Evolutionary conservation across 2,888 invertebrate genomes (phyloP), one percentile per base, ranked within the genome.

Genomic region (Auanema freiburgensis): DNA sequence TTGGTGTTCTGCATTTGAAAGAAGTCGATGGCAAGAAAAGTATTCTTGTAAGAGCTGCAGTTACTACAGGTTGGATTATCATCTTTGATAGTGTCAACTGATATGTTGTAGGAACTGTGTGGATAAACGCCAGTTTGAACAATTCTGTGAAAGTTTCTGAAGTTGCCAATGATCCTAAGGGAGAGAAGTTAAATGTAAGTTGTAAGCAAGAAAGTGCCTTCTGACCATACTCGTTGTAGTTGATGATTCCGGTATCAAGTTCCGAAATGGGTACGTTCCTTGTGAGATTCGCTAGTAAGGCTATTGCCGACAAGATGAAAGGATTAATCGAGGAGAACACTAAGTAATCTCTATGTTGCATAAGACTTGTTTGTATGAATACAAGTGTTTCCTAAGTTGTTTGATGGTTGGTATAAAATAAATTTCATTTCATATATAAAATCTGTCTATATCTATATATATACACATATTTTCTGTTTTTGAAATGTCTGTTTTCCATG

Each of bases 1-100:
- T 75, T 23, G 77, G 77, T 41, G 72, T 71, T 72, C 51, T 77
- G 51, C 66, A 74, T 59, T 51, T 77, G 59, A 77, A 77, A 51
- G 56, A 71, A 5, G 61, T 44, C 8, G 72, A 71, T 40, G 77
- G 65, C 4, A 74, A 72, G 57, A 67, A 62, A 53, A 69, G 66
- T 43, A 57, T 77, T 0, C 65, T 77, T 11, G 66, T 77, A 10
- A 62, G 77, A 50, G 77, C 77, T n/a, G 77, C 72, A 21, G 75
- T 73, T 6, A 46, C 77, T 1, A 73, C 69, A n/a, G 73, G 71
- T 70, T 12, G 6, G 46, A 5, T 46, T 3, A 16, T n/a, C n/a
- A n/a, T n/a, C n/a, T n/a, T n/a, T n/a, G n/a, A n/a, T n/a, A n/a
- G n/a, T n/a, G n/a, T n/a, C n/a, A n/a, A n/a, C 6, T 16, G 24